These are phyloP conservation scores for Eristalis intricaria DNA, from an alignment of 2,888 invertebrate genomes.

Conservation along the genomic window DNA sequence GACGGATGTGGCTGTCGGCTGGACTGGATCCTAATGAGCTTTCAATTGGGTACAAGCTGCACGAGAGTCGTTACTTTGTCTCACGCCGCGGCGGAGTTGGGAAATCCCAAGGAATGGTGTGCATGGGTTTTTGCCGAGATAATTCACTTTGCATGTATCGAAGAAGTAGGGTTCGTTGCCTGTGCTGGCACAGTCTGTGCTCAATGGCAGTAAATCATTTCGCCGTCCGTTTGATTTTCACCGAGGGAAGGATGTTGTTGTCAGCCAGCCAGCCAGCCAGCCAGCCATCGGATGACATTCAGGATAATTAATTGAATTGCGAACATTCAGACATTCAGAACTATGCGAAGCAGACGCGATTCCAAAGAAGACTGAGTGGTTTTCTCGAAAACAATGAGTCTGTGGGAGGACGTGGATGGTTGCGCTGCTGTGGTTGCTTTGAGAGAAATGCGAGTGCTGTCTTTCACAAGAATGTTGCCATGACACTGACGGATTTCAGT, in stretches of 20 bases:
- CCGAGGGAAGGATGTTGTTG: not conserved
- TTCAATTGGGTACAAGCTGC: conserved; percentile 51
- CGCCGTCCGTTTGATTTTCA: not conserved
- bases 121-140: conserved; percentile 6
- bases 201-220: not conserved
- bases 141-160: conserved; percentile 10
- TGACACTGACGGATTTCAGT: too few species aligned
- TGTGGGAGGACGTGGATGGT: too few species aligned
- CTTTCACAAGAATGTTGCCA: too few species aligned
- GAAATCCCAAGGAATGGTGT: conserved; percentile 11
- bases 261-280: too few species aligned
- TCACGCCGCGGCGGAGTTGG: not conserved
- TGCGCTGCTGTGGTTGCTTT: too few species aligned
- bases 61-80: conserved; percentile 16
- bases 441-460: too few species aligned
- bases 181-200: not conserved
- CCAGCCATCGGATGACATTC: not conserved
- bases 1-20: conserved; percentile 4
- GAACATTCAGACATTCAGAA: not conserved
- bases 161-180: too few species aligned
- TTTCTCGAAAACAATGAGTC: too few species aligned
- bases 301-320: not conserved
- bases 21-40: conserved; percentile 43
- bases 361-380: not conserved
- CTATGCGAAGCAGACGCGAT: not conserved